These are phyloP conservation scores for Thaumatotibia leucotreta DNA, from an alignment of 1,140 invertebrate species.

Conservation along the genomic window DNA sequence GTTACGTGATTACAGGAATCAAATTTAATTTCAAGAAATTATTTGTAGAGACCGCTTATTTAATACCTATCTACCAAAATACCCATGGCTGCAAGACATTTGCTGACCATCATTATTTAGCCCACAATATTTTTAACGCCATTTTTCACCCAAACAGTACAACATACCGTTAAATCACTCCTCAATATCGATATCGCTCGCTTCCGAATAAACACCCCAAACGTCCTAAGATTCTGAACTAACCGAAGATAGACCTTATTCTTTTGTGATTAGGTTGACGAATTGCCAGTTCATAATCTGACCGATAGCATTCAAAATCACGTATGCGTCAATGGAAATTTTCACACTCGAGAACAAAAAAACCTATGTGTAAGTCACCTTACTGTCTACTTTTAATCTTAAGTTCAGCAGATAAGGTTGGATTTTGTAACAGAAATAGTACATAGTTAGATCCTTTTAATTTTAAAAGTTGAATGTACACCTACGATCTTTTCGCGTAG, in stretches of 20 bases:
- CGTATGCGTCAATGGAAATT: not conserved
- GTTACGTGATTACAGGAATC: too few relatives aligned
- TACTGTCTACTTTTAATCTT: not conserved
- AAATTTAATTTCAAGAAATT: too few relatives aligned
- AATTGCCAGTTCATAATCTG: too few relatives aligned
- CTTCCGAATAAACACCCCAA: constrained; percentile 21
- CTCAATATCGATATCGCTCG: not conserved
- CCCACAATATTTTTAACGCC: not conserved
- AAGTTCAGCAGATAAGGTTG: not conserved
- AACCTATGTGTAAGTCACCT: not conserved
- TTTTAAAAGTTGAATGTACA: not conserved
- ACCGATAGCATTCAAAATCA: too few relatives aligned
- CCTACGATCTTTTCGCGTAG: not conserved
- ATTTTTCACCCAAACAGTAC: not conserved
- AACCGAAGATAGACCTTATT: too few relatives aligned
- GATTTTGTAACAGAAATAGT: too few relatives aligned
- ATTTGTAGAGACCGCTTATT: too few relatives aligned
- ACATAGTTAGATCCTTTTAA: too few relatives aligned
- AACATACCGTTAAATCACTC: not conserved
- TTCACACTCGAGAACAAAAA: not conserved
- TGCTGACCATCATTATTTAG: not conserved
- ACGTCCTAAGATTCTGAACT: too few relatives aligned
- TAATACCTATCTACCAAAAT: too few relatives aligned
- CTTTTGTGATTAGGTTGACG: too few relatives aligned
- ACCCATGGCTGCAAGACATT: too few relatives aligned